Conservation (phyloP, 2,797 vertebrate genomes). For the Sciurus carolinensis region DNA sequence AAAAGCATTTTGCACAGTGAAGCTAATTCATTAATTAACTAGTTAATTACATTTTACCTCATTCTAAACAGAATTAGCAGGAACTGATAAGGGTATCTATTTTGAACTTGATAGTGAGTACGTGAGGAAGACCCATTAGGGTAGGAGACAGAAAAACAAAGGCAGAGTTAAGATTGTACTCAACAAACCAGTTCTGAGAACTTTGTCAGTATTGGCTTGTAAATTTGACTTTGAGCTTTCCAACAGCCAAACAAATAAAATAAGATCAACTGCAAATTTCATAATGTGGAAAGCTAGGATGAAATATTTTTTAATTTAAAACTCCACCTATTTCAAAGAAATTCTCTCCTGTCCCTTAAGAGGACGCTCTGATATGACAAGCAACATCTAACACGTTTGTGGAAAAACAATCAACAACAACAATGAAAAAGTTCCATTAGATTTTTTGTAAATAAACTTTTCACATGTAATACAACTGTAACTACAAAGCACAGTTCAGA, state of each 20-base stretch:
- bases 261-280: background rate
- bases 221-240: slow-evolving; percentile 27
- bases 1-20: background rate
- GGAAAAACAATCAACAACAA: background rate
- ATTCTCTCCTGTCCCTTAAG: background rate
- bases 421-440: slow-evolving; percentile 1
- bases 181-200: background rate
- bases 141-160: background rate
- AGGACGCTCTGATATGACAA: background rate
- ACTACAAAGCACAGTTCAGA: background rate
- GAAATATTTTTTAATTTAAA: slow-evolving; percentile 40
- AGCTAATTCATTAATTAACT: slow-evolving; percentile 20
- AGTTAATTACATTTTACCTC: background rate
- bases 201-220: background rate
- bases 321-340: slow-evolving; percentile 12
- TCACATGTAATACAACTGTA: slow-evolving; percentile 38
- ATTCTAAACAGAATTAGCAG: background rate
- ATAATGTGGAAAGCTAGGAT: background rate
- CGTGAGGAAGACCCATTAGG: background rate
- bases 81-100: background rate
- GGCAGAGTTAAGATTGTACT: background rate
- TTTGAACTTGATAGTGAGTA: slow-evolving; percentile 41
- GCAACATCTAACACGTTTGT: background rate
- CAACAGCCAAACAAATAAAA: slow-evolving; percentile 20
- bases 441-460: slow-evolving; percentile 43